Base-by-base conservation (phyloP, 2,797 vertebrate species). In the Xyrichtys novacula region DNA sequence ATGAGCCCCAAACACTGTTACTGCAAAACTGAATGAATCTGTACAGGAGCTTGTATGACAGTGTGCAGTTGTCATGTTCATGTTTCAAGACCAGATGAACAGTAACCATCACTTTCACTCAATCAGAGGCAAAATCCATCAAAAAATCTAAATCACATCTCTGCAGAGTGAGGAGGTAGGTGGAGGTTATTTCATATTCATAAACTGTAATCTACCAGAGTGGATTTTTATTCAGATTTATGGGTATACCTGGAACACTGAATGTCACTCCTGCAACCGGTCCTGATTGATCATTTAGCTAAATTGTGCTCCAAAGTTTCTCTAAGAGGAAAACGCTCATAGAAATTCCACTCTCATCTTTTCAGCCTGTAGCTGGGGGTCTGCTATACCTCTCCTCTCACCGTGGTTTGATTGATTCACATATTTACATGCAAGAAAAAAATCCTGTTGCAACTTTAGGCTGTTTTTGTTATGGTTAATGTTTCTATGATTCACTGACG, bases 391-490 rank as follows among this genome's bases (percentile, higher is more conserved):
- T 22, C 38, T 5, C 46, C 17, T 12, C 8, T 3, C 4, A n/a
- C 2, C 25, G n/a, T 9, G 22, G 14, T 50, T 53, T 32, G 49
- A 28, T 32, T 62, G 31, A 48, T 54, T 78, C 53, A 73, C n/a
- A 39, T 38, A 23, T 29, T 55, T 11, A 44, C 54, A 55, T 16
- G 2, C 57, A 46, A 58, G 17, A 11, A 22, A 22, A 44, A 17
- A 12, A 14, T 22, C 31, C 16, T 11, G 1, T 20, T 68, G 52
- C 11, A 42, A 36, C 10, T 55, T 54, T 47, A 19, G 23, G 65
- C 55, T 70, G 50, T 47, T 76, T 22, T 29, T 69, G 22, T 61
- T 63, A 40, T n/a, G 48, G 20, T 53, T 47, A 20, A 20, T 38
- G 44, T 56, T 52, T 43, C 64, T 22, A n/a, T 34, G n/a, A 56